Evolutionary conservation across 2,888 invertebrate species (phyloP).

Genomic region (Muscina levida): DNA sequence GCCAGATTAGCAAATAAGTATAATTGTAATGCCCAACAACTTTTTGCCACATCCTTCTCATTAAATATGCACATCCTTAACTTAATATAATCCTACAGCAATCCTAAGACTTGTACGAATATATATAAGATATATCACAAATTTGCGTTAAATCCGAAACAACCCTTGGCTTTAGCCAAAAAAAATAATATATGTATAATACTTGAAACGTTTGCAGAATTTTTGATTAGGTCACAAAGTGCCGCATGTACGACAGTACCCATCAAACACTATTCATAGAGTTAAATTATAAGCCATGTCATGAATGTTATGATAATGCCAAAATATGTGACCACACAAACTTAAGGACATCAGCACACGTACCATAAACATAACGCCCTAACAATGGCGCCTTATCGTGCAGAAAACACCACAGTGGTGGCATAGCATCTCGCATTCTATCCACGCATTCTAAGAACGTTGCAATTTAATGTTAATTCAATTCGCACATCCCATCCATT

Average conservation of each 20-base stretch:
- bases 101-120: no score
- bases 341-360: background rate
- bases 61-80: no score
- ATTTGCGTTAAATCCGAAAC: no score
- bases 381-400: background rate
- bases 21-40: no score
- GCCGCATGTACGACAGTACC: constrained; percentile 36
- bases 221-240: constrained; percentile 72
- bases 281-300: constrained; percentile 47
- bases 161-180: no score
- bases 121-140: no score
- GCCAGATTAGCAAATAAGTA: no score
- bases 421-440: background rate
- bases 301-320: constrained; percentile 3
- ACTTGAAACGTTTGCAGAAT: constrained; percentile 76
- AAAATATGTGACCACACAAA: constrained; percentile 3
- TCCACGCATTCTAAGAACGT: background rate
- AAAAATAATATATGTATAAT: no score
- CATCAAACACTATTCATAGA: constrained; percentile 3
- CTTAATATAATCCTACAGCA: no score
- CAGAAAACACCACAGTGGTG: background rate
- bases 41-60: no score
- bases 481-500: constrained; percentile 23
- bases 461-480: constrained; percentile 40
- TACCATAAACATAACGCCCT: background rate